Percentiles rank a stretch among this genome's conserved stretches.
phyloP scores from a whole-genome alignment of 2,888 invertebrate genomes.

The Lacanobia wlatinum region DNA sequence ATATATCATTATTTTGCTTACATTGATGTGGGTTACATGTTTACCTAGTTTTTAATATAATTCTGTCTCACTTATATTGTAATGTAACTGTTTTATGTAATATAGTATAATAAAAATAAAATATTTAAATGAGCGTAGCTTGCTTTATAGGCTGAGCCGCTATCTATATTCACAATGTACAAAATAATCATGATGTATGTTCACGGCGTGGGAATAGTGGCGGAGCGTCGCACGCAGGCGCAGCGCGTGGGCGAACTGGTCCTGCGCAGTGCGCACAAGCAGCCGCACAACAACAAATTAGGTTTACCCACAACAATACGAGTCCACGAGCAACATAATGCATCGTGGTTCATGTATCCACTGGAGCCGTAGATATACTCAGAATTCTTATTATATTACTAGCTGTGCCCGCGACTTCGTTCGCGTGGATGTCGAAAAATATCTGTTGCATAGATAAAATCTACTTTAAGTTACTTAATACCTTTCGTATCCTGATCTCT shows the following conservation, averaged over 20 bases:
- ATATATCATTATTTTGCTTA: too few relatives aligned
- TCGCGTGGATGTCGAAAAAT: too few relatives aligned
- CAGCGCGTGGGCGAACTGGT: slow-evolving; percentile 84
- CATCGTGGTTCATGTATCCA: slow-evolving; percentile 44
- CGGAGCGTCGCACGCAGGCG: slow-evolving; percentile 62
- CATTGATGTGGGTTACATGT: too few relatives aligned
- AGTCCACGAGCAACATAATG: slow-evolving; percentile 63
- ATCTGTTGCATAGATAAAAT: too few relatives aligned
- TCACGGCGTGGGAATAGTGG: slow-evolving; percentile 82
- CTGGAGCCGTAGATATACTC: slow-evolving; percentile 42
- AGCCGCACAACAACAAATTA: slow-evolving; percentile 83
- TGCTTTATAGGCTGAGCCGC: slow-evolving; percentile 44
- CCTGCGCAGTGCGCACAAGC: slow-evolving; percentile 67
- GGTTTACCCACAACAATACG: slow-evolving; percentile 76
- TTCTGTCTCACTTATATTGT: too few relatives aligned
- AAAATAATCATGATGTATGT: slow-evolving; percentile 80
- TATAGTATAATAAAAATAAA: not conserved
- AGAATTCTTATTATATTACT: slow-evolving; percentile 59
- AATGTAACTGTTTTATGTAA: not conserved
- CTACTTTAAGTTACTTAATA: too few relatives aligned
- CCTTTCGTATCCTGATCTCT: too few relatives aligned
- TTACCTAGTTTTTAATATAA: too few relatives aligned
- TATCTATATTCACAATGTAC: slow-evolving; percentile 67
- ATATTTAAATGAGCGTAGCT: slow-evolving; percentile 6
- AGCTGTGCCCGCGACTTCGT: too few relatives aligned